Evolutionary conservation across 2,888 invertebrate genomes (phyloP), one percentile per base, ranked within the genome.

Genomic region (Dolichopus griseipennis): DNA sequence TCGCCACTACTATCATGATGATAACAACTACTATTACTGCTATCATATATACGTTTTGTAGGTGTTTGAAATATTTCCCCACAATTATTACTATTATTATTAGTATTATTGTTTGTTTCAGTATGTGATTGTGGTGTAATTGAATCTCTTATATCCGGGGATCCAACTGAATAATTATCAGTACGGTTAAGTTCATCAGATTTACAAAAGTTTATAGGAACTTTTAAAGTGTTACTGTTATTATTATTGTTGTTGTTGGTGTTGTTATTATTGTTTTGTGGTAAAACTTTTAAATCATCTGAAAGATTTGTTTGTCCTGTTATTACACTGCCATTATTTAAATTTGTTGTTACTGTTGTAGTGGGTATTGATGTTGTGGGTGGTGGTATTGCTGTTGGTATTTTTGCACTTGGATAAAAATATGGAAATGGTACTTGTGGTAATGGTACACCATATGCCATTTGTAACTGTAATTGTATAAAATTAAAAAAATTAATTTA

Each of bases 371-470:
- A 37, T 1, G 68, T 37, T 18, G 65, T 33, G 66, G 80, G 79
- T 65, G 82, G 79, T 22, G 82, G 81, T 68, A 81, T 79, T 64
- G 79, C 77, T 34, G 79, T 79, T 6, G 80, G 79, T 66, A 80
- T 75, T 73, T 82, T 82, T 67, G 81, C 78, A 27, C 27, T 27
- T 61, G 79, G 75, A 73, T 82, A 82, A 69, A 82, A 79, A 70
- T 82, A 82, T 21, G 82, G 78, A 69, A 82, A 81, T 41, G 81
- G 76, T 66, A 82, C 77, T 72, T 81, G 81, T 0, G 80, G 82
- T 69, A 81, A 52, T 0, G 81, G 79, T 18, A 82, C 73, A 0
- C 82, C 81, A 69, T 82, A 82, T 22, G 81, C 81, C 78, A 82
- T 74, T 75, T 82, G 82, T 69, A 82, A 73, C 76, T 81, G 72